Evolutionary conservation across 2,797 vertebrate genomes (phyloP).

Genomic region (Microhierax caerulescens): DNA sequence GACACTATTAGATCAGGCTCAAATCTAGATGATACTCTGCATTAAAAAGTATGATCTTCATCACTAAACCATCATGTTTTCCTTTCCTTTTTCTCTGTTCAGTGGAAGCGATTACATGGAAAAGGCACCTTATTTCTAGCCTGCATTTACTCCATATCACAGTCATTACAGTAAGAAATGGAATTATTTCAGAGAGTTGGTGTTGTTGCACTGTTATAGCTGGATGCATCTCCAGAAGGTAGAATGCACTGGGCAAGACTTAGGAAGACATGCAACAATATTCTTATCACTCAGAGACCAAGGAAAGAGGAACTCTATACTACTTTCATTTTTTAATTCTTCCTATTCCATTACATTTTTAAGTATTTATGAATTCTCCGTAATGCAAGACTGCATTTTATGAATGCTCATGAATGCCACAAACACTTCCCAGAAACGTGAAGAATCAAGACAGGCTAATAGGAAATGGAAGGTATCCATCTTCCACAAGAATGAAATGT

Average conservation of each 20-base stretch:
- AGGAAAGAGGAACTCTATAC: not conserved
- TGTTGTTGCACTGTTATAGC: not conserved
- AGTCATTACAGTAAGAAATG: not conserved
- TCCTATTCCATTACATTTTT: not conserved
- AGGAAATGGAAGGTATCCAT: not conserved
- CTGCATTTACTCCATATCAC: not conserved
- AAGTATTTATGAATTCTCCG: not conserved
- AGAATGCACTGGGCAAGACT: not conserved
- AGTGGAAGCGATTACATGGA: not conserved
- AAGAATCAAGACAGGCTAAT: not conserved
- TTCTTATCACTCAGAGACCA: not conserved
- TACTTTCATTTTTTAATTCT: not conserved
- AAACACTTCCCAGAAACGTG: not conserved
- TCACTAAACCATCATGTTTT: not conserved
- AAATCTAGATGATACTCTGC: not conserved
- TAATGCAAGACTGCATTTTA: not conserved
- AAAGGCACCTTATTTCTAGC: not conserved
- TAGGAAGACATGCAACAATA: not conserved
- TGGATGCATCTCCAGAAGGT: not conserved
- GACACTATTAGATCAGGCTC: not conserved
- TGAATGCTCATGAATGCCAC: not conserved
- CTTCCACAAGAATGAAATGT: not conserved
- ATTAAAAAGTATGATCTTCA: not conserved
- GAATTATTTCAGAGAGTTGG: not conserved
- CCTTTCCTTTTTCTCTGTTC: not conserved